Percentiles rank a stretch among this genome's conserved stretches.
These are phyloP conservation scores for Cephus runcator DNA, from an alignment of 2,888 invertebrate genomes.

Conservation along the genomic window DNA sequence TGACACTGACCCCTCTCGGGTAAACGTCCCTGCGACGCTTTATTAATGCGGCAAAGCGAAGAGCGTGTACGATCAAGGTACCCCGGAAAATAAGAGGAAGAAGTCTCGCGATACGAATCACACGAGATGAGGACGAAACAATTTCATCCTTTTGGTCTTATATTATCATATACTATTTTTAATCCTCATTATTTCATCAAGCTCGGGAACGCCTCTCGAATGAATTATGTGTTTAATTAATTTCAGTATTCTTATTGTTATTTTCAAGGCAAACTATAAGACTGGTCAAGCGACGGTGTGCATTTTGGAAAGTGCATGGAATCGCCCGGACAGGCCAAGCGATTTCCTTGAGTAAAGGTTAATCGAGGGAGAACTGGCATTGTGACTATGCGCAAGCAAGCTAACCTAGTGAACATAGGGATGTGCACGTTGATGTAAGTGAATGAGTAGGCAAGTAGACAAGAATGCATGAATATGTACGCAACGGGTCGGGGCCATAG, in stretches of 20 bases:
- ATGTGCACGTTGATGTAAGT: slow-evolving; percentile 22
- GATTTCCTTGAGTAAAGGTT: slow-evolving; percentile 32
- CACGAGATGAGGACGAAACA: neutral
- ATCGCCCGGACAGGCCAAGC: neutral
- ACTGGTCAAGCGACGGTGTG: neutral
- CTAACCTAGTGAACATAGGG: slow-evolving; percentile 25
- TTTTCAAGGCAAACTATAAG: neutral
- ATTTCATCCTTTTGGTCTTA: neutral
- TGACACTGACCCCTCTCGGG: slow-evolving; percentile 56
- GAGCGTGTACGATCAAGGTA: neutral
- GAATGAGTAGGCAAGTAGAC: slow-evolving; percentile 7
- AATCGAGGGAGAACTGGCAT: slow-evolving; percentile 33
- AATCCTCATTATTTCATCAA: neutral
- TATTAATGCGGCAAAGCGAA: slow-evolving; percentile 30
- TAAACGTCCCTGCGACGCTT: slow-evolving; percentile 46
- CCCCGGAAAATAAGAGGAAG: neutral
- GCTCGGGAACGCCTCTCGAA: neutral
- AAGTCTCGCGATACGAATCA: neutral
- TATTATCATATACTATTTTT: neutral
- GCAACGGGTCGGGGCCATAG: slow-evolving; percentile 50
- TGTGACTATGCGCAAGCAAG: slow-evolving; percentile 28
- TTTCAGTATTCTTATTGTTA: neutral
- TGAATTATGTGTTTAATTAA: neutral
- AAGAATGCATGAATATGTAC: slow-evolving; percentile 29
- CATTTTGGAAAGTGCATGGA: neutral